Conservation (phyloP, 2,113 vertebrate species). For the Tenebrosternarchus preto region DNA sequence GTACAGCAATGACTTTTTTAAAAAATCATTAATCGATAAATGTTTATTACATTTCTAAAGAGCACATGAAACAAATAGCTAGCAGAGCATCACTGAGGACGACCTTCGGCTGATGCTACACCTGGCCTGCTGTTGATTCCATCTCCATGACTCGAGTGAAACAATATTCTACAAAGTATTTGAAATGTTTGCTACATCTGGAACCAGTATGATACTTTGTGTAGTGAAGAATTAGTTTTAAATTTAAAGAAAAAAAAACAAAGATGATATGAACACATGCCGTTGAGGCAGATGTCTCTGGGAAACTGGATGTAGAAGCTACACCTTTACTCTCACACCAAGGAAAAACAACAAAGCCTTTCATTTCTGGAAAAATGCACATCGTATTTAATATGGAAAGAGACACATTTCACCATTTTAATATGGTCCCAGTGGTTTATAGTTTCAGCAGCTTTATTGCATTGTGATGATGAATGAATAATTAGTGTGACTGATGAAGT, state of each 20-base stretch:
- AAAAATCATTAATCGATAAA: background rate
- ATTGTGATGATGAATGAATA: background rate
- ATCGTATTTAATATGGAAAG: too few relatives aligned
- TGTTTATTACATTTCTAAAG: background rate
- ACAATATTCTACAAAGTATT: background rate
- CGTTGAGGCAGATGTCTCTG: too few relatives aligned
- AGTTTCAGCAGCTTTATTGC: background rate
- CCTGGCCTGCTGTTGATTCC: background rate
- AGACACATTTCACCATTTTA: background rate
- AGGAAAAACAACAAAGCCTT: too few relatives aligned
- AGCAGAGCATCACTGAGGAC: constrained; percentile 7
- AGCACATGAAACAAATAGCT: constrained; percentile 28
- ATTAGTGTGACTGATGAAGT: background rate
- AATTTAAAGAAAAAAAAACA: too few relatives aligned
- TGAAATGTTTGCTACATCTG: background rate
- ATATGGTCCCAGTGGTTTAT: background rate
- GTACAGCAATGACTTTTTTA: constrained; percentile 1
- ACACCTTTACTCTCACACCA: too few relatives aligned
- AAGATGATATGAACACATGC: too few relatives aligned
- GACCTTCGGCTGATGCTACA: background rate
- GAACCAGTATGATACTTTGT: too few relatives aligned
- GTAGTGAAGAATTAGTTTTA: too few relatives aligned
- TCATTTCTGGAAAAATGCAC: too few relatives aligned
- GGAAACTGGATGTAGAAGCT: too few relatives aligned
- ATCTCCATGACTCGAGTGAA: background rate